These are phyloP conservation scores for Tupaia chinensis DNA, from an alignment of 2,113 vertebrate species.

Conservation along the genomic window DNA sequence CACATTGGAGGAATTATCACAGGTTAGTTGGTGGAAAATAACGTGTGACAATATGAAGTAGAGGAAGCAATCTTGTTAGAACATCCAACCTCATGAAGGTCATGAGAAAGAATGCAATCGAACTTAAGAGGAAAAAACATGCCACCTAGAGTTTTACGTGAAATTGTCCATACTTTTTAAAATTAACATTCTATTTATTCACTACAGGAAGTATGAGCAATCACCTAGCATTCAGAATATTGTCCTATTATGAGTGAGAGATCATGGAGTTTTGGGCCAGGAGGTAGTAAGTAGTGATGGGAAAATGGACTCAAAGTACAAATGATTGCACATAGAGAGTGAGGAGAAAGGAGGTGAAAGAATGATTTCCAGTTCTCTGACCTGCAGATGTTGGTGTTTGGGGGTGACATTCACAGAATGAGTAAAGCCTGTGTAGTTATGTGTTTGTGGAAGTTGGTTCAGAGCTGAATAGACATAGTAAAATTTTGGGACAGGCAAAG, in stretches of 20 bases:
- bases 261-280: neutral
- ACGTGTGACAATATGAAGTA: neutral
- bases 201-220: neutral
- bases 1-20: neutral
- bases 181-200: neutral
- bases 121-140: neutral
- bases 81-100: neutral
- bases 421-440: neutral
- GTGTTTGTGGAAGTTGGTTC: neutral
- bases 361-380: neutral
- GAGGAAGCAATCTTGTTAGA: neutral
- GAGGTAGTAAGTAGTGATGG: neutral
- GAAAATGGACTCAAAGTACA: neutral
- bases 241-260: neutral
- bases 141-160: neutral
- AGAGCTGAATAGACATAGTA: neutral
- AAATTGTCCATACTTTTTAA: neutral
- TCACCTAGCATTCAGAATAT: conserved; percentile 20
- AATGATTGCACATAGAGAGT: neutral
- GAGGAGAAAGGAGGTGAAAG: neutral
- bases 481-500: neutral
- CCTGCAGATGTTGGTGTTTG: neutral
- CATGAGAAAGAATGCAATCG: neutral
- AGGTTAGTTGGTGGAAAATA: neutral
- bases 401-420: neutral